Conservation (phyloP, 2,113 vertebrate species). For the Oxyura jamaicensis region DNA sequence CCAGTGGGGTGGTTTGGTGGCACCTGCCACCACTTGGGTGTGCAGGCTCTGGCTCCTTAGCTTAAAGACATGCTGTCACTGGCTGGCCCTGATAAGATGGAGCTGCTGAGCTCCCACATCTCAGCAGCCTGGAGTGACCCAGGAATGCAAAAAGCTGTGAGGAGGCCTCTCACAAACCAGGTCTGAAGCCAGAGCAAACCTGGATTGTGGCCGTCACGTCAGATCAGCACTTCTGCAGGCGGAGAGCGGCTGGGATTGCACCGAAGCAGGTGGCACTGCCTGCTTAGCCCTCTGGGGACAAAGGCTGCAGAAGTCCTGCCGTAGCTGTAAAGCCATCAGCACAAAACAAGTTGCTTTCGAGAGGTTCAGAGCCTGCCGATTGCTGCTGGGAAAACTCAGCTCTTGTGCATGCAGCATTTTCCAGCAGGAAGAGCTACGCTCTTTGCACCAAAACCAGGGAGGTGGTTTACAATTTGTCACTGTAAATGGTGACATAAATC, state of each 20-base stretch:
- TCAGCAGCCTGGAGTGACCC: not conserved
- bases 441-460: not conserved
- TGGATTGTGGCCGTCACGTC: not conserved
- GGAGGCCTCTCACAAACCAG: not conserved
- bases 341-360: not conserved
- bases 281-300: not conserved
- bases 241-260: not conserved
- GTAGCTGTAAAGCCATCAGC: not conserved
- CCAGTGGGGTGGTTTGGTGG: not conserved
- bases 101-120: not conserved
- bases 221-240: not conserved
- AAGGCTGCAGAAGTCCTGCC: not conserved
- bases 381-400: not conserved
- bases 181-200: not conserved
- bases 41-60: accelerated
- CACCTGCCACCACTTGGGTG: not conserved
- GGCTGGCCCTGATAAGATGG: not conserved
- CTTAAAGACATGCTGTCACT: accelerated
- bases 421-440: not conserved
- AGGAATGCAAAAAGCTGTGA: not conserved
- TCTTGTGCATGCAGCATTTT: not conserved
- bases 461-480: not conserved
- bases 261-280: not conserved
- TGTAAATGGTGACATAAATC: not conserved
- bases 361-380: not conserved